A percentile compares a stretch with the other conserved stretches of the same genome.
phyloP scores from a whole-genome alignment of 1,140 invertebrate genomes.

The Drosophila tsacasi region DNA sequence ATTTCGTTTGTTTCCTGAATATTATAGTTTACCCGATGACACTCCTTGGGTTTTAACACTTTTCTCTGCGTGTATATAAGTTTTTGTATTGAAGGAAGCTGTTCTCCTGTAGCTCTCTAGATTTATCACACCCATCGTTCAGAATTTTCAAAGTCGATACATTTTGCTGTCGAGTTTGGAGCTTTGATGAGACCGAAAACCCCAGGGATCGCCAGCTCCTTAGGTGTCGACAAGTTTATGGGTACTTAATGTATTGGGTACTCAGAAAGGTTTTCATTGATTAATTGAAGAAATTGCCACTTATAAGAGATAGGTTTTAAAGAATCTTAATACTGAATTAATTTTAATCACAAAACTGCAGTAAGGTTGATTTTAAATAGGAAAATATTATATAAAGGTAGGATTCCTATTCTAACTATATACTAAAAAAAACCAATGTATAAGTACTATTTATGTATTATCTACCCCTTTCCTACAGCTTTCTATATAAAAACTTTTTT shows the following conservation, averaged over 20 bases:
- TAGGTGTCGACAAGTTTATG: constrained; percentile 61
- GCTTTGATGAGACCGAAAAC: constrained; percentile 63
- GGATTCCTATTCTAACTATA: background rate
- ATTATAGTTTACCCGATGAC: background rate
- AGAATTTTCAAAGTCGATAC: constrained; percentile 73
- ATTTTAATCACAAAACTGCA: background rate
- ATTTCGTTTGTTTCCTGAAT: background rate
- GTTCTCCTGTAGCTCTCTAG: constrained; percentile 36
- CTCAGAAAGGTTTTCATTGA: constrained; percentile 12
- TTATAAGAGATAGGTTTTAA: background rate
- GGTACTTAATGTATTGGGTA: constrained; percentile 58
- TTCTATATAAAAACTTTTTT: background rate
- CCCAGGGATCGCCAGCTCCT: background rate
- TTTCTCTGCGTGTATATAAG: background rate
- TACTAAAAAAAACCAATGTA: background rate
- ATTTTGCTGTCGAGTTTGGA: constrained; percentile 23
- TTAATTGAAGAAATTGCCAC: background rate
- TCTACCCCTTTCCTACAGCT: no score
- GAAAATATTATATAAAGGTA: rapidly evolving
- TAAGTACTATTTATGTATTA: background rate
- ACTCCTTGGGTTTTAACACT: background rate
- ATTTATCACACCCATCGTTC: constrained; percentile 74
- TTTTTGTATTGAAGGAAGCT: constrained; percentile 57
- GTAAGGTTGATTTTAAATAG: no score
- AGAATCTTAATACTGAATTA: background rate